Conservation (phyloP, 2,797 vertebrate species). For the Microctenopoma steveboyesi region DNA sequence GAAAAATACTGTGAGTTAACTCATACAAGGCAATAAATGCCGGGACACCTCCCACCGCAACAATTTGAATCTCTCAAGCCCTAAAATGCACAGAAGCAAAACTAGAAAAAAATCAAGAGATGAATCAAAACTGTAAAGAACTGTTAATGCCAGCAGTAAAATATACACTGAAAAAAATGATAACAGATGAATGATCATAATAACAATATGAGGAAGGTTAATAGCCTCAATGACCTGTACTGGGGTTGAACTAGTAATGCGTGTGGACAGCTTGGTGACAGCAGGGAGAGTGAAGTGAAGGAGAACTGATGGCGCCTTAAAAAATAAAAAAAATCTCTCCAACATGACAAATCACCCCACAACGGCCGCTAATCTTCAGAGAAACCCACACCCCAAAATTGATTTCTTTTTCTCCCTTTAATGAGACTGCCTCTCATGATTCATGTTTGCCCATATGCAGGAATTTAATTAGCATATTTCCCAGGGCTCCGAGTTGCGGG, state of each 20-base stretch:
- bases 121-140: slow-evolving; percentile 23
- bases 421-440: slow-evolving; percentile 78
- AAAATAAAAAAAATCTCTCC: slow-evolving; percentile 39
- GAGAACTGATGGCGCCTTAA: slow-evolving; percentile 31
- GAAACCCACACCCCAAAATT: slow-evolving; percentile 62
- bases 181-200: slow-evolving; percentile 26
- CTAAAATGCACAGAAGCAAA: background rate
- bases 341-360: slow-evolving; percentile 55
- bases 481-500: slow-evolving; percentile 43
- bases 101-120: slow-evolving; percentile 1
- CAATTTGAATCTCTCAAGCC: background rate
- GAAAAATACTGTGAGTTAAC: too few species aligned
- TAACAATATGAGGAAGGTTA: slow-evolving; percentile 19
- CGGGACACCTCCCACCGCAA: background rate
- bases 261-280: slow-evolving; percentile 41
- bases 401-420: slow-evolving; percentile 75
- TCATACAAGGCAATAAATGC: too few species aligned
- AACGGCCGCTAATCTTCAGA: slow-evolving; percentile 63
- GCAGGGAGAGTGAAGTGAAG: slow-evolving; percentile 38
- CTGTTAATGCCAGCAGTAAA: background rate
- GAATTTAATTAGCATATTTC: slow-evolving; percentile 72
- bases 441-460: slow-evolving; percentile 65
- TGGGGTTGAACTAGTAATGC: slow-evolving; percentile 27
- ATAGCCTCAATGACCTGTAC: slow-evolving; percentile 38
- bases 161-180: slow-evolving; percentile 1